Evolutionary conservation across 1,140 invertebrate genomes (phyloP), one percentile per base, ranked within the genome.

Genomic region (Hetaerina americana): DNA sequence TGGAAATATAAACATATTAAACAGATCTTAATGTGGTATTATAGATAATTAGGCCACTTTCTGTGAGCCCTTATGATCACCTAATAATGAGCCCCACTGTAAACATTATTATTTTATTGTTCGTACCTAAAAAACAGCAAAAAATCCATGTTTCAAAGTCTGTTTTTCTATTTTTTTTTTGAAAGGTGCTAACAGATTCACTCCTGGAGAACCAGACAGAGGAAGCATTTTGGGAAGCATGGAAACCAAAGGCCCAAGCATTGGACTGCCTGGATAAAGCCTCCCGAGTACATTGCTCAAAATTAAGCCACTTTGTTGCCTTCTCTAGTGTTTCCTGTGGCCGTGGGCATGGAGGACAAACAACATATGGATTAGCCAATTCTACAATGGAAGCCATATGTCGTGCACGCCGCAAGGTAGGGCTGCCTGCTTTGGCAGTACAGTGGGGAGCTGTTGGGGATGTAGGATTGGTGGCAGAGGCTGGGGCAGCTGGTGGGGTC

Each of bases 261-360:
- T 89, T 88, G 0, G 81, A 84, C 76, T 78, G 86, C 75, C 77
- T 90, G 72, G 88, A 90, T 76, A 81, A 83, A 73, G 49, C 86
- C 5, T 86, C 87, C 0, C 84, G 85, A 66, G 82, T 78, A 71
- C 72, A 84, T 22, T 89, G 88, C 73, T 87, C 86, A 0, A 66
- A 81, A 22, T 77, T 89, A 26, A 80, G 84, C 40, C 78, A 86
- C 75, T 90, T 91, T 75, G 87, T 90, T 5, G 87, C 93, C 25
- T 96, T 96, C 80, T 96, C 94, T 0, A 94, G 92, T 67, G 90
- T 96, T 3, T 90, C 89, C 28, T 94, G 92, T 80, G 94, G 93
- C 5, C 85, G 92, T 68, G 94, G 94, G 72, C 96, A 96, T 80
- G 87, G 88, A 66, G 94, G 94, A 2, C 94, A 96, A 80, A 87